Evolutionary conservation across 1,140 invertebrate genomes (phyloP).

Genomic region (Nasonia vitripennis): DNA sequence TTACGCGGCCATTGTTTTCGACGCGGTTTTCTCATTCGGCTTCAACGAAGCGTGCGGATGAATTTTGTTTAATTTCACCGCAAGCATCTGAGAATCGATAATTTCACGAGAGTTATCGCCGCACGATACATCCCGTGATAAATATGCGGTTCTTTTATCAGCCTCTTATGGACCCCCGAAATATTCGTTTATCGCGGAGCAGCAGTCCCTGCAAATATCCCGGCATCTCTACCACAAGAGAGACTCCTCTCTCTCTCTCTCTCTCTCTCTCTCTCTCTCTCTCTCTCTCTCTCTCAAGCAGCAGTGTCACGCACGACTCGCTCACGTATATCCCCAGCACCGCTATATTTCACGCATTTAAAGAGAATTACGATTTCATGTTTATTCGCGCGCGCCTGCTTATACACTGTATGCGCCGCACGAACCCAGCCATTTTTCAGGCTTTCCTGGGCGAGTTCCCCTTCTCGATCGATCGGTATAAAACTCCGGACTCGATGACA

Average conservation of each 20-base stretch:
- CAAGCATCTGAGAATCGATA: not conserved
- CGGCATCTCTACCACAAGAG: not conserved
- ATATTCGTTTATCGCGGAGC: not conserved
- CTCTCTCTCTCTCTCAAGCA: not conserved
- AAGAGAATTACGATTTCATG: slow-evolving; percentile 46
- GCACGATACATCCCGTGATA: not conserved
- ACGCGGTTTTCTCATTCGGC: not conserved
- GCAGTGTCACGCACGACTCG: not conserved
- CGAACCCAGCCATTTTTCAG: slow-evolving; percentile 39
- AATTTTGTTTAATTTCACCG: not conserved
- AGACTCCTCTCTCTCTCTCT: not conserved
- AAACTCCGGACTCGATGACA: not conserved
- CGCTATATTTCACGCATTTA: slow-evolving; percentile 35
- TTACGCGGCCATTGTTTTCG: not conserved
- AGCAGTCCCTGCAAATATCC: not conserved
- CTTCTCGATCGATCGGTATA: slow-evolving; percentile 26
- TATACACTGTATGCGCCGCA: not conserved
- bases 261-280: too few species aligned
- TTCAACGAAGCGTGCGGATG: not conserved
- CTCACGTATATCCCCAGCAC: not conserved
- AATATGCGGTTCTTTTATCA: not conserved
- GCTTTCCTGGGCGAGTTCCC: slow-evolving; percentile 1
- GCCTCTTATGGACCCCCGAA: not conserved
- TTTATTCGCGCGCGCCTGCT: slow-evolving; percentile 26
- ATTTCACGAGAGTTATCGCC: not conserved